Base-by-base conservation (phyloP, 23 tunicate species). In the Trididemnum clinides region DNA sequence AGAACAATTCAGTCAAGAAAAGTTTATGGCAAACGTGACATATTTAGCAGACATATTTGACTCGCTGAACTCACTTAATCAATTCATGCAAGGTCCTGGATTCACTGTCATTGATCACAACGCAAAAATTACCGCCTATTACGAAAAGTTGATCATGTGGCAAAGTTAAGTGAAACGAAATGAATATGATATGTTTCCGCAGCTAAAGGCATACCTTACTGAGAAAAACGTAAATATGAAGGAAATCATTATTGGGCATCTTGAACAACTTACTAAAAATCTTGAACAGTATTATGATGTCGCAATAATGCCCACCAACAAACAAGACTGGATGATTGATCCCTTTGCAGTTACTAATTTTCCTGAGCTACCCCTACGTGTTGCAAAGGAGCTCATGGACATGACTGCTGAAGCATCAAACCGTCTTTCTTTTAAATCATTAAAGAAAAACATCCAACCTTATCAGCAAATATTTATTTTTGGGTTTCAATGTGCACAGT, bases 81-180 rank as follows among this genome's bases (percentile, higher is more conserved):
- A 39, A 83, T 83, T 78, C 64, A 83, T 83, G 64, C 87, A 83
- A 66, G 87, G 87, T 83, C 15, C 87, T 70, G 87, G 78, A 21
- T 83, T 83, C 49, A 83, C 87, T 30, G 33, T 83, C 33, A 83
- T 83, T 74, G 81, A 74, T 36, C 81, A 74, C 81, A 66, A 27
- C 33, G 87, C 87, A 4, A 83, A 83, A 66, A 30, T 66, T 65
- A 44, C 75, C 29, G 64, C 51, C 33, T 36, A 36, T 30, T 74
- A 74, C 81, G 38, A 74, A 74, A 74, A 74, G 15, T 30, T 74
- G 7, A 74, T 74, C 30, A 23, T 39, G 4, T 37, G 25, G 81
- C 57, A 7, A 74, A 74, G 81, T n/a, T 74, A 74, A 36, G 81
- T 39, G 58, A 39, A 39, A 22, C 58, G 23, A 39, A 39, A 74